Base-by-base conservation (phyloP, 1,140 invertebrate genomes). In the Zaprionus kolodkinae region DNA sequence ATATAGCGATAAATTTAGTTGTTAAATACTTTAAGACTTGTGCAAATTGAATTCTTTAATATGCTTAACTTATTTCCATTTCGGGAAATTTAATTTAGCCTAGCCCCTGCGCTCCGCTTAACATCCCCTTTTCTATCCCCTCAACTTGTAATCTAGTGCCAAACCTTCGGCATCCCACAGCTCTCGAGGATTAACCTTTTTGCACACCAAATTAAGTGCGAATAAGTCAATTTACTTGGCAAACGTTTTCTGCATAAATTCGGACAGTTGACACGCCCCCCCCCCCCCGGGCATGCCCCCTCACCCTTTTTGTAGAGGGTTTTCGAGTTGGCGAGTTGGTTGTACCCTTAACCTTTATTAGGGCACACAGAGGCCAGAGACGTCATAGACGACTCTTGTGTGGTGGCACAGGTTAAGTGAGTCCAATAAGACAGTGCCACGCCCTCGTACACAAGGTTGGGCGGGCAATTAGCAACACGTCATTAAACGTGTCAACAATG, bases 401-500 rank as follows among this genome's bases (percentile, higher is more conserved):
- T 38, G 17, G 9, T 21, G 45, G 45, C 36, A 21, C 9, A 45
- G 65, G 33, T 69, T 57, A 57, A 56, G 38, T 43, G 57, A 59
- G 52, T 66, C 54, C 54, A 59, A 71, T 45, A 61, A 38, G 63
- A 65, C 55, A 36, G 33, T 13, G 33, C 52, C 65, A 69, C 68
- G 73, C 81, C 77, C 35, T 75, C 21, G 40, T 10, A 79, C 79
- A 72, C 66, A 30, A 30, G 27, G 27, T 30, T 79, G 64, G 64
- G 63, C 66, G 73, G 69, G 72, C 83, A 86, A 86, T 86, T 86
- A 86, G 83, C 79, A 87, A 79, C 83, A 88, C 84, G 76, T 87
- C 84, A 87, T 87, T 87, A 87, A 80, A 73, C 78, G 73, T 88
- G 83, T 83, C 83, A 87, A 88, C 83, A 88, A 76, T 72, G 64